phyloP scores from a whole-genome alignment of 2,888 invertebrate genomes.

The Cantharis lateralis region DNA sequence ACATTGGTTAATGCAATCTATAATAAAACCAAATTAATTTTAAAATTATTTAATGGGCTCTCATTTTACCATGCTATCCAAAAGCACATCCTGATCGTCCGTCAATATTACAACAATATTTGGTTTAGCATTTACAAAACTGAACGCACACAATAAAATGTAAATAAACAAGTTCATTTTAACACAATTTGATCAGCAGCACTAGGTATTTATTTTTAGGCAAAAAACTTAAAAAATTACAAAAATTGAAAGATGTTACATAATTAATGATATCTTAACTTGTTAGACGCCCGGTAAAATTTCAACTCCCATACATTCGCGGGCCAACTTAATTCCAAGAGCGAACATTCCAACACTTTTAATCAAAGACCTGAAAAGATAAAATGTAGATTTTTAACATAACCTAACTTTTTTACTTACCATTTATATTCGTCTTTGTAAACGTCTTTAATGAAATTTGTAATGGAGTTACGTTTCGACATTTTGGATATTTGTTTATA shows the following conservation, averaged over 20 bases:
- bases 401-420: constrained; percentile 57
- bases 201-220: constrained; percentile 12
- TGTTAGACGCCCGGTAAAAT: constrained; percentile 46
- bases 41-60: neutral
- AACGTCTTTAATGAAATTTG: constrained; percentile 65
- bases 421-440: constrained; percentile 81
- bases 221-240: neutral
- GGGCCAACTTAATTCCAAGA: constrained; percentile 76
- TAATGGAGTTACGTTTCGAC: constrained; percentile 62
- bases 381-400: constrained; percentile 2
- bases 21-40: constrained; percentile 47
- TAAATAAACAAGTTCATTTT: neutral
- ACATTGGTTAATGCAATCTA: constrained; percentile 73
- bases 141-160: constrained; percentile 11
- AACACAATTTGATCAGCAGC: neutral
- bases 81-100: constrained; percentile 83
- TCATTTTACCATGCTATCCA: constrained; percentile 73
- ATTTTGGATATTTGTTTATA: constrained; percentile 52
- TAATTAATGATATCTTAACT: neutral
- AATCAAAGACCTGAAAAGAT: constrained; percentile 71
- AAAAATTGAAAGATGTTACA: constrained; percentile 10
- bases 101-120: constrained; percentile 82
- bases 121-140: constrained; percentile 51
- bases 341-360: constrained; percentile 81
- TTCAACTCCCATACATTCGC: constrained; percentile 77